Evolutionary conservation across 2,113 vertebrate species (phyloP).

Genomic region (Bubalus kerabau): DNA sequence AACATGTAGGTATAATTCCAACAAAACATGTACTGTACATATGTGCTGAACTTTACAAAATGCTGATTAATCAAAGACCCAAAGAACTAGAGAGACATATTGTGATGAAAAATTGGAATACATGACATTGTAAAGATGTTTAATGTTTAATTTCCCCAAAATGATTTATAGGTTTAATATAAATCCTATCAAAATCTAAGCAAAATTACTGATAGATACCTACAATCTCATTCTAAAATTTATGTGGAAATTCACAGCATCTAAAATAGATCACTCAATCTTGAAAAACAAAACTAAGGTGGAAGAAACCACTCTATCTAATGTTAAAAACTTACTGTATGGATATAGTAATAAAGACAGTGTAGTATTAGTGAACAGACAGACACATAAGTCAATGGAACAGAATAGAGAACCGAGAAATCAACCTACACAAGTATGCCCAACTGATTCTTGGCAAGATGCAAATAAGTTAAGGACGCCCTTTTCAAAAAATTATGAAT

Average conservation of each 20-base stretch:
- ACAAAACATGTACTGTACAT: background rate
- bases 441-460: background rate
- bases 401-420: background rate
- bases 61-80: background rate
- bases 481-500: background rate
- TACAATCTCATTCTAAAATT: background rate
- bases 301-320: background rate
- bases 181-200: background rate
- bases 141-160: background rate
- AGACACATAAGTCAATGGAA: background rate
- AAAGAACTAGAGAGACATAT: background rate
- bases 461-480: background rate
- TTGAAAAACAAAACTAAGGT: background rate
- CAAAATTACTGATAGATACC: background rate
- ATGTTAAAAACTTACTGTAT: background rate
- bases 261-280: background rate
- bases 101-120: background rate
- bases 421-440: background rate
- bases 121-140: background rate
- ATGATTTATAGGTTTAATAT: background rate
- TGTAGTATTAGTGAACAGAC: background rate
- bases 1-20: background rate
- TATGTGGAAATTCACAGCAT: background rate
- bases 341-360: background rate
- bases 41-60: background rate